Conservation (phyloP, 2,888 invertebrate genomes). For the Tenthredo livida region DNA sequence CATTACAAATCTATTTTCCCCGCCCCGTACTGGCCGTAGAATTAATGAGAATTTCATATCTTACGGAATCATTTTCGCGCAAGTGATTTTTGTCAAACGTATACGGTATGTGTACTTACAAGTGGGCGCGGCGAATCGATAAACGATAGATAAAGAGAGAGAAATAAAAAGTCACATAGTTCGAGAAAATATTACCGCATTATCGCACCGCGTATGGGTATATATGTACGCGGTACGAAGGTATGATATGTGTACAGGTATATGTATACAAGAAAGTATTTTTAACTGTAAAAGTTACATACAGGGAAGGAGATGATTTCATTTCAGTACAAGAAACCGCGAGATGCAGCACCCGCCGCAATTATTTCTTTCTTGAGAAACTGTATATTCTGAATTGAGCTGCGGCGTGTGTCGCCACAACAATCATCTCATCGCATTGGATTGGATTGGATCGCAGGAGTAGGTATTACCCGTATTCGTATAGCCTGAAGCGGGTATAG, state of each 20-base stretch:
- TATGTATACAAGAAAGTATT: background rate
- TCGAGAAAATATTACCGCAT: background rate
- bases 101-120: background rate
- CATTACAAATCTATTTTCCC: background rate
- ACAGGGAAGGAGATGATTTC: background rate
- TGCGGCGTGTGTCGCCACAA: slow-evolving; percentile 13
- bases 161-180: background rate
- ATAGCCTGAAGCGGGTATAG: background rate
- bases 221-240: background rate
- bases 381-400: slow-evolving; percentile 1
- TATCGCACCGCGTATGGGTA: background rate
- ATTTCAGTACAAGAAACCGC: background rate
- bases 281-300: slow-evolving; percentile 11
- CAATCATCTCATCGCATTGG: slow-evolving; percentile 3
- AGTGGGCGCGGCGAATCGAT: background rate
- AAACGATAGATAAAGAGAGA: background rate
- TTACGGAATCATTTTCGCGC: background rate
- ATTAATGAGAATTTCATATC: background rate
- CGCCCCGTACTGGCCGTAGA: background rate
- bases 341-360: background rate
- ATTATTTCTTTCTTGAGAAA: slow-evolving; percentile 4
- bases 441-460: background rate
- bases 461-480: background rate
- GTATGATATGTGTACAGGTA: background rate
- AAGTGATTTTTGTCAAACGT: background rate